These are phyloP conservation scores for Candidula unifasciata DNA, from an alignment of 2,888 invertebrate genomes.

Conservation along the genomic window DNA sequence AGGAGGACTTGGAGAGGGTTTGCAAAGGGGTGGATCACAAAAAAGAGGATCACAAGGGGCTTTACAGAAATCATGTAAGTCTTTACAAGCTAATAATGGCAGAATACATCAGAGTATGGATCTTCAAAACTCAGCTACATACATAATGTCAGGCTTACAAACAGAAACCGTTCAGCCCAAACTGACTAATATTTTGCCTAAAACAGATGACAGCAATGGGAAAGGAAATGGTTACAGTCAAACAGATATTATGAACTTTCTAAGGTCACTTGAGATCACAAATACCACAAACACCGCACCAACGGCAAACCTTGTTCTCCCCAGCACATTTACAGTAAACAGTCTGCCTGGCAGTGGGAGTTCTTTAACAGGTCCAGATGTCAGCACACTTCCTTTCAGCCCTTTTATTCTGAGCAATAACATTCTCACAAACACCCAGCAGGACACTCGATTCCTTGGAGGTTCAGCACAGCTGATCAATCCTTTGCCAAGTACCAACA, in stretches of 20 bases:
- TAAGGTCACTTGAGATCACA: neutral
- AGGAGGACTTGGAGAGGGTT: too few relatives aligned
- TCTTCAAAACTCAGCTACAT: neutral
- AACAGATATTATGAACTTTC: neutral
- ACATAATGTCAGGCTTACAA: neutral
- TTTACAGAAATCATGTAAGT: too few relatives aligned
- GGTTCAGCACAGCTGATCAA: neutral
- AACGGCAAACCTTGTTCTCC: neutral
- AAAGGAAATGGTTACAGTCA: neutral
- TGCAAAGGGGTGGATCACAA: neutral
- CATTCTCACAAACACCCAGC: conserved; percentile 9
- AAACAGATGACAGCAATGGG: neutral
- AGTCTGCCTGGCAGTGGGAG: neutral
- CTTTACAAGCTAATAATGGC: neutral
- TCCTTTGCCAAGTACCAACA: neutral
- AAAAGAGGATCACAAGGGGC: neutral
- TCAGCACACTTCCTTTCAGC: neutral
- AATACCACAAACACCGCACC: neutral
- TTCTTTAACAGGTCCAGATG: neutral
- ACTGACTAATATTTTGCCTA: conserved; percentile 5
- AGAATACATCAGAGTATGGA: neutral
- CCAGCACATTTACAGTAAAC: conserved; percentile 12
- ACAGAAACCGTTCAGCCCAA: neutral
- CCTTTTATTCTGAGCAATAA: neutral
- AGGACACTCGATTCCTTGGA: neutral